Base-by-base conservation (phyloP, 2,888 invertebrate genomes). In the Epistrophella euchroma region DNA sequence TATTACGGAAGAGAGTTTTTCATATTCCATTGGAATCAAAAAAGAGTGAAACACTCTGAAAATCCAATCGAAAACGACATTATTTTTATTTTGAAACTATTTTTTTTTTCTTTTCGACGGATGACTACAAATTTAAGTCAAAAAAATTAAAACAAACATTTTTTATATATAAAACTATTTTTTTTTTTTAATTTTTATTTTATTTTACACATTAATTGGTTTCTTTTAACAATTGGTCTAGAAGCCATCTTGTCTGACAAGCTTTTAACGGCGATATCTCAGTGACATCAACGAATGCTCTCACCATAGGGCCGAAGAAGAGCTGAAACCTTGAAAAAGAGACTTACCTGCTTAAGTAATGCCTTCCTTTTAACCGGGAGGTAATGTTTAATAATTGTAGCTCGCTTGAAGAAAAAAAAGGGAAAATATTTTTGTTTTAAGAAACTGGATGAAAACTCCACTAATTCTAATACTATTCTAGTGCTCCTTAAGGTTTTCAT, bases 321-420 rank as follows among this genome's bases (percentile, higher is more conserved):
- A 60, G 58, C 84, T 85, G 80, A 76, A 80, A 85, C 72, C 52
- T 45, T 35, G 37, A 43, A 75, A 79, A 64, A 82, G 58, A 60
- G 64, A 85, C 84, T 85, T 85, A 85, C 84, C 84, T 60, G 56
- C 35, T 43, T 43, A 32, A 37, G 50, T 58, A 70, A 60, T 47
- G 66, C 76, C 80, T 80, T 85, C 80, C 75, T 68, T 70, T 74
- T 32, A 62, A 75, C 64, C 55, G 17, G 66, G 72, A 35, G 64
- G 25, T 37, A 58, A 43, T 60, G 68, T 40, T 47, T 80, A 80
- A 76, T 72, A 72, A 80, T 55, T 76, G 84, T 80, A 80, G 75
- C 75, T 68, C 66, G 68, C 84, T 85, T 84, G 45, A 85, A 85
- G 79, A 75, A 84, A 75, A 84, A 84, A 80, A 72, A 84, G 66